A percentile compares a stretch with the other conserved stretches of the same genome.
These are phyloP conservation scores for Lasioglossum figueresi DNA, from an alignment of 2,888 invertebrate genomes.

Conservation along the genomic window DNA sequence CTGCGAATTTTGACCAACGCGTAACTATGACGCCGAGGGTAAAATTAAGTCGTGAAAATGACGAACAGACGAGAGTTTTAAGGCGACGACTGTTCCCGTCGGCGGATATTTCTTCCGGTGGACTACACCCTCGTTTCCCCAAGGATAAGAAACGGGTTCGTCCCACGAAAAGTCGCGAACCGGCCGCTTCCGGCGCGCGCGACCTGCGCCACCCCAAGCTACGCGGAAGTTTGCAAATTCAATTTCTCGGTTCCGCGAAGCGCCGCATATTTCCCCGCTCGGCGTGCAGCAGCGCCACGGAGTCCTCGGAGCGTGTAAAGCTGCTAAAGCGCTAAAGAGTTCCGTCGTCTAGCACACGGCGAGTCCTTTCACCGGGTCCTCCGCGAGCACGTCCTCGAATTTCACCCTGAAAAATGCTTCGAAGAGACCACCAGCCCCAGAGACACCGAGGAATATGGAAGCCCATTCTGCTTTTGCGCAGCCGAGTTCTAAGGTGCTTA, in stretches of 20 bases:
- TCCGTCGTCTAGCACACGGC: conserved; percentile 42
- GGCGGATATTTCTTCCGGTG: background rate
- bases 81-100: background rate
- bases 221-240: conserved; percentile 69
- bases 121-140: conserved; percentile 12
- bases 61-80: background rate
- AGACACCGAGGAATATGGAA: conserved; percentile 13
- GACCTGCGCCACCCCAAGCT: conserved; percentile 23
- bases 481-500: conserved; percentile 49
- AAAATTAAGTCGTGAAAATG: background rate
- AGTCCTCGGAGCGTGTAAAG: conserved; percentile 69
- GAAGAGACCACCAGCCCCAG: conserved; percentile 16
- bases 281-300: conserved; percentile 28
- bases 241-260: conserved; percentile 71
- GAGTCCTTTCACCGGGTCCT: conserved; percentile 53
- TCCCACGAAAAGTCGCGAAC: conserved; percentile 51
- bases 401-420: conserved; percentile 57
- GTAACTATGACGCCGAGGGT: background rate
- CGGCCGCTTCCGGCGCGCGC: conserved; percentile 24
- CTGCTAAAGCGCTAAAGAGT: conserved; percentile 69
- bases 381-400: conserved; percentile 54
- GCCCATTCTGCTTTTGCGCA: background rate
- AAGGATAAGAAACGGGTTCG: background rate
- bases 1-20: background rate
- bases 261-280: conserved; percentile 67